These are phyloP conservation scores for Chelonus formosanus DNA, from an alignment of 2,888 invertebrate genomes.

Conservation along the genomic window DNA sequence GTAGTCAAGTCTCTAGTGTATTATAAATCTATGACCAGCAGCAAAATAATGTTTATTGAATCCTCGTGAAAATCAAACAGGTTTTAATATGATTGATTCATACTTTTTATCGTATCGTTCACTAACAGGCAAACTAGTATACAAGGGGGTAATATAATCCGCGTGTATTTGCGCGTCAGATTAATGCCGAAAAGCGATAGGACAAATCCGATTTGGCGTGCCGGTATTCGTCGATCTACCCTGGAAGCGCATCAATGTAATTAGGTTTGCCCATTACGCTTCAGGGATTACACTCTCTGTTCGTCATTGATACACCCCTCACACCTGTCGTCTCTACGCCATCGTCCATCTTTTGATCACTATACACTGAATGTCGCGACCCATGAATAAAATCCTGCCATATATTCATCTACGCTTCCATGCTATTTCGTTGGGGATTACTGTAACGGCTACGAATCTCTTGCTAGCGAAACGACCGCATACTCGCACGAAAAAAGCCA, in stretches of 20 bases:
- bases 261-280: constrained; percentile 51
- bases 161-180: constrained; percentile 41
- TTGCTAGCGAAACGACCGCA: too few relatives aligned
- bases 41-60: not conserved
- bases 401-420: too few relatives aligned
- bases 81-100: not conserved
- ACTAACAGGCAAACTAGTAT: constrained; percentile 24
- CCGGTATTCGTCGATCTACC: constrained; percentile 22
- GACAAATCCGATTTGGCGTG: constrained; percentile 43
- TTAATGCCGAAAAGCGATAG: constrained; percentile 44
- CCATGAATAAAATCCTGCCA: too few relatives aligned
- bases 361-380: too few relatives aligned
- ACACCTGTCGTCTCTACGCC: too few relatives aligned
- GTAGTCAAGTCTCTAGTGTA: too few relatives aligned
- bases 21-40: not conserved
- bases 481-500: too few relatives aligned
- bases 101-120: constrained; percentile 9
- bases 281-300: constrained; percentile 44
- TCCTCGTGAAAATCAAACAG: not conserved
- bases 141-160: constrained; percentile 38
- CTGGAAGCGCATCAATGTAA: constrained; percentile 44
- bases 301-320: constrained; percentile 27
- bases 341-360: too few relatives aligned
- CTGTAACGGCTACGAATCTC: too few relatives aligned
- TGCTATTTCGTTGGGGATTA: too few relatives aligned